Base-by-base conservation (phyloP, 2,888 invertebrate species). In the Argyresthia goedartella region DNA sequence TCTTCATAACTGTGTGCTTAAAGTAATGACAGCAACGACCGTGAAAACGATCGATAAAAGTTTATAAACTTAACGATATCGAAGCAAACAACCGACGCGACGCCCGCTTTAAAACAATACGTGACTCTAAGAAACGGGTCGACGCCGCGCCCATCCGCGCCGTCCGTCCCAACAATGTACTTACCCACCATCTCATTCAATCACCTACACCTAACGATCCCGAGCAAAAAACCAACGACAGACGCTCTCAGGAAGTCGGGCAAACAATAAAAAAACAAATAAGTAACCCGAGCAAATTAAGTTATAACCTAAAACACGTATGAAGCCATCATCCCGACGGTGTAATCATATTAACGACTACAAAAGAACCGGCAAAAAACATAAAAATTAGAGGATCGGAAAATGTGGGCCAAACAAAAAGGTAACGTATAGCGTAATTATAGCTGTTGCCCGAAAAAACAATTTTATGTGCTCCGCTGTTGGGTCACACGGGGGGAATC, bases 271-370 rank as follows among this genome's bases (percentile, higher is more conserved):
- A 85, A 81, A 82, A 85, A 80, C 80, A 82, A 85, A 85, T 81
- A 85, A 80, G 73, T 73, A 75, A 78, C 73, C 72, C 78, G 76
- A 71, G 74, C 81, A 86, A 86, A 86, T 86, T 86, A 86, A 86
- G 86, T 86, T 86, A 85, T 85, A 86, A 86, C 79, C 82, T 84
- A 81, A 84, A 84, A 84, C 84, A 84, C 81, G 86, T 85, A 86
- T 85, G 84, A 85, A 86, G 86, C 85, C 82, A 85, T 85, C 86
- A 85, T 81, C 84, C 79, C 75, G 76, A 82, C 78, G 81, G 79
- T 84, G 82, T 86, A 86, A 86, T 86, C 86, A 85, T 85, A 85
- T 86, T 85, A 86, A 86, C 86, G 84, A 85, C 84, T 84, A 85
- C 85, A 85, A 85, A 86, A 85, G 84, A 75, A 76, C 73, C 76